Conservation (phyloP, 2,797 vertebrate species). For the Crenuchus spilurus region DNA sequence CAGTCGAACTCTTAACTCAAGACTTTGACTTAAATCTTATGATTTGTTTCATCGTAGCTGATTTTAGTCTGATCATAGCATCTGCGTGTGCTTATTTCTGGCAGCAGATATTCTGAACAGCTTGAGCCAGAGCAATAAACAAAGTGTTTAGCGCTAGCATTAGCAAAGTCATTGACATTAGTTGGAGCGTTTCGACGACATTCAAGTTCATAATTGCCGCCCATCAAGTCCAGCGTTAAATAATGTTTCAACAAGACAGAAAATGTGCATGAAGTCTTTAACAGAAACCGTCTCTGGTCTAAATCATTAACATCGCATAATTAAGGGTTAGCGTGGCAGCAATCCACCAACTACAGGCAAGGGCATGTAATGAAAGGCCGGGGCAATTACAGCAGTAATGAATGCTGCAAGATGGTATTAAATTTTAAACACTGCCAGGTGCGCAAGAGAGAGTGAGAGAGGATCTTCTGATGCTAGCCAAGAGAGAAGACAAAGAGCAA, state of each 20-base stretch:
- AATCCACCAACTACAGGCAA: conserved; percentile 58
- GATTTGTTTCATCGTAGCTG: background rate
- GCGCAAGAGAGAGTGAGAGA: conserved; percentile 32
- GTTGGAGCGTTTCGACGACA: background rate
- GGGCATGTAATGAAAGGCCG: conserved; percentile 64
- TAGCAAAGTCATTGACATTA: background rate
- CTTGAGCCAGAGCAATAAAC: background rate
- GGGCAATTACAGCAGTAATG: conserved; percentile 65
- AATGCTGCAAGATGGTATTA: conserved; percentile 60
- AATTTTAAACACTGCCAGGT: conserved; percentile 67
- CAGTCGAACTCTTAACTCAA: background rate
- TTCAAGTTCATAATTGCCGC: conserved; percentile 5
- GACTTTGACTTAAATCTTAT: background rate
- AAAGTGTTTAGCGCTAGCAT: background rate
- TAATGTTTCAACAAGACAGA: conserved; percentile 20
- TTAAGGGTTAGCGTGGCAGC: conserved; percentile 45
- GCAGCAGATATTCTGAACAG: no score
- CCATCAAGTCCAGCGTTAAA: conserved; percentile 12
- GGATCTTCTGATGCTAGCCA: background rate
- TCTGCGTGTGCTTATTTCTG: background rate
- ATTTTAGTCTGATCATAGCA: no score
- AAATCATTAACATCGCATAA: conserved; percentile 52
- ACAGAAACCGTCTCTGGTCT: conserved; percentile 2
- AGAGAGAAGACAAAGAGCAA: background rate
- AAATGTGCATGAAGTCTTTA: conserved; percentile 18